Evolutionary conservation across 2,888 invertebrate species (phyloP).

Genomic region (Trypoxylon attenuatum): DNA sequence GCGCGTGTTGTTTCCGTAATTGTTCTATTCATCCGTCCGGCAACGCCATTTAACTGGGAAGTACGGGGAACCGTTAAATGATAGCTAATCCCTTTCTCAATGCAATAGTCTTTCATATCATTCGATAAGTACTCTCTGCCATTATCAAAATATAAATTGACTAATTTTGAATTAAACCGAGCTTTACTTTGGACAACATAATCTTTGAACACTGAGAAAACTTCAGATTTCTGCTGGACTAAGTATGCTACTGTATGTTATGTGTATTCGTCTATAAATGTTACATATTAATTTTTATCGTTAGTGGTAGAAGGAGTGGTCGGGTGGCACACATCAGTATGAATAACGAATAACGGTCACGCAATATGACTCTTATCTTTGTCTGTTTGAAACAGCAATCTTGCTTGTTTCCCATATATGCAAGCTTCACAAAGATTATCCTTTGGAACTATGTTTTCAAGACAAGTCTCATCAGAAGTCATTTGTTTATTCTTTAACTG

Average conservation of each 20-base stretch:
- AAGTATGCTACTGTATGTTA: conserved; percentile 2
- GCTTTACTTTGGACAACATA: not conserved
- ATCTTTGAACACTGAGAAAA: too few species aligned
- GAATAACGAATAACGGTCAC: conserved; percentile 4
- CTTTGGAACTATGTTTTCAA: not conserved
- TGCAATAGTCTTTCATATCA: too few species aligned
- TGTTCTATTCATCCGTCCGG: too few species aligned
- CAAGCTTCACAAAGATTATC: not conserved
- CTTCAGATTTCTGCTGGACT: too few species aligned
- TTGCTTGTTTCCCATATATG: conserved; percentile 8
- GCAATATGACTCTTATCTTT: not conserved
- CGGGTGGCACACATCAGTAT: too few species aligned
- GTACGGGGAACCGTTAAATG: too few species aligned
- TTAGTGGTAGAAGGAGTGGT: not conserved
- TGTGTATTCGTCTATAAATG: too few species aligned
- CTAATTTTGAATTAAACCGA: too few species aligned
- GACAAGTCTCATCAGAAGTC: not conserved
- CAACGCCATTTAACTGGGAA: too few species aligned
- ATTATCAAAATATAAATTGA: conserved; percentile 7
- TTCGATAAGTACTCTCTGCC: conserved; percentile 6
- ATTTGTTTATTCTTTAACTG: conserved; percentile 4
- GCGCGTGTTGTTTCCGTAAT: conserved; percentile 9
- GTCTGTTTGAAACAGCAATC: not conserved
- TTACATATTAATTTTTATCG: too few species aligned
- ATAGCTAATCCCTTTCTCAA: too few species aligned